phyloP scores from a whole-genome alignment of 2,113 vertebrate species.

The Odocoileus virginianus region DNA sequence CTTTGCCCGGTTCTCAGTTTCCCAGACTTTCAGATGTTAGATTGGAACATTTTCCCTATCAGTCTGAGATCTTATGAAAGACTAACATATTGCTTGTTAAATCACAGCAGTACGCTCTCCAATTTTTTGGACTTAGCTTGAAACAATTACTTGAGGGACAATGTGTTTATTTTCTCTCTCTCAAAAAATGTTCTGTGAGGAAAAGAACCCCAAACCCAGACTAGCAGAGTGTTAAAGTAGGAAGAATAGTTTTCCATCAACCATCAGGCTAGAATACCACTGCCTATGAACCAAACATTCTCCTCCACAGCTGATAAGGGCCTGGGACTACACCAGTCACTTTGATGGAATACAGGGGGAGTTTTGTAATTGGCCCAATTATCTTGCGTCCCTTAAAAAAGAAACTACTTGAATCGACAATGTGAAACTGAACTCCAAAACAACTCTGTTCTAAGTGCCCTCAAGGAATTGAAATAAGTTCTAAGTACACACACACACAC shows the following conservation, averaged over 20 bases:
- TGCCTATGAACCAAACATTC: background rate
- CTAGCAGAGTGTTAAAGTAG: background rate
- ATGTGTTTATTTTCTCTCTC: background rate
- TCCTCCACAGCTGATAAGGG: constrained; percentile 34
- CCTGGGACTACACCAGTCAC: constrained; percentile 30
- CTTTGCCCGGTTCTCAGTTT: background rate
- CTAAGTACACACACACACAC: background rate
- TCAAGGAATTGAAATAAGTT: background rate
- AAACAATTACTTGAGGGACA: background rate
- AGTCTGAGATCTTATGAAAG: background rate
- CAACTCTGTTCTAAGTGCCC: background rate
- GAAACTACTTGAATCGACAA: constrained; percentile 58
- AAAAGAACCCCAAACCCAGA: background rate
- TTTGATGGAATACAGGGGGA: constrained; percentile 58
- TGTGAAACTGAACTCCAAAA: constrained; percentile 26
- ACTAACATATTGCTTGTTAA: background rate
- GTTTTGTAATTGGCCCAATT: constrained; percentile 32
- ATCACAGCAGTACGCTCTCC: background rate
- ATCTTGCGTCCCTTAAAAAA: constrained; percentile 65
- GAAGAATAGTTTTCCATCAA: background rate
- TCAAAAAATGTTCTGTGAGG: background rate
- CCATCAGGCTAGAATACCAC: background rate
- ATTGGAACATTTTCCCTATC: background rate
- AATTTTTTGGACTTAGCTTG: background rate
- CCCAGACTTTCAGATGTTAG: background rate